phyloP scores from a whole-genome alignment of 1,140 invertebrate genomes.

The Rhyacophila brunnea region DNA sequence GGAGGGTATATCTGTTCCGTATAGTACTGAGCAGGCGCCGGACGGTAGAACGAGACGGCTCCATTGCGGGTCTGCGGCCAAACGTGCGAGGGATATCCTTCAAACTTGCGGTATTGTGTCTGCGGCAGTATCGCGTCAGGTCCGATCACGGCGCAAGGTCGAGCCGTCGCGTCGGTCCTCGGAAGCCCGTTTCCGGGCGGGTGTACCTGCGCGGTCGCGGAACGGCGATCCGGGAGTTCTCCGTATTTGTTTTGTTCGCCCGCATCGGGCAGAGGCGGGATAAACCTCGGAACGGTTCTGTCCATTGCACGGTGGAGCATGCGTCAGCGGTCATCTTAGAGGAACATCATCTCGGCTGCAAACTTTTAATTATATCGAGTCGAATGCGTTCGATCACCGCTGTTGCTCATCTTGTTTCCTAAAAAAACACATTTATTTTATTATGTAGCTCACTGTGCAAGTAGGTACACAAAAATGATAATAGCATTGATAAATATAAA shows the following conservation, averaged over 20 bases:
- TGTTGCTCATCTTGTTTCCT: too few species aligned
- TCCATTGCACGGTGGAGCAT: too few species aligned
- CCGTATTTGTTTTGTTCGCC: conserved; percentile 40
- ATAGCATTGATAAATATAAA: too few species aligned
- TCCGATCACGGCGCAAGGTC: conserved; percentile 53
- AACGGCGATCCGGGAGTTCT: conserved; percentile 40
- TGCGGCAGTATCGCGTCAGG: conserved; percentile 46
- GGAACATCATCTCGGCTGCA: too few species aligned
- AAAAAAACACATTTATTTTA: too few species aligned
- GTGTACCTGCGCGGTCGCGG: conserved; percentile 36
- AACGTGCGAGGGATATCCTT: conserved; percentile 28
- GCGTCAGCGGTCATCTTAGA: background rate
- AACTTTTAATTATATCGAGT: too few species aligned
- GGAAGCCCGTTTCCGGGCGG: conserved; percentile 23
- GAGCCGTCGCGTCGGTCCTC: conserved; percentile 10
- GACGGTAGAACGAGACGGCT: background rate
- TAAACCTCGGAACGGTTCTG: too few species aligned
- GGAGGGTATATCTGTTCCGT: conserved; percentile 42
- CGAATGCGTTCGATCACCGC: too few species aligned
- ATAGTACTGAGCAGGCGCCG: conserved; percentile 35
- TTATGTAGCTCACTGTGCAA: too few species aligned
- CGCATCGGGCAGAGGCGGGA: conserved; percentile 38
- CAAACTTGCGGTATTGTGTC: conserved; percentile 34
- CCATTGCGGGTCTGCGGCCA: conserved; percentile 38
- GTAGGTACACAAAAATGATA: too few species aligned